These are phyloP conservation scores for Chirona hameri DNA, from an alignment of 2,888 invertebrate species.

Conservation along the genomic window DNA sequence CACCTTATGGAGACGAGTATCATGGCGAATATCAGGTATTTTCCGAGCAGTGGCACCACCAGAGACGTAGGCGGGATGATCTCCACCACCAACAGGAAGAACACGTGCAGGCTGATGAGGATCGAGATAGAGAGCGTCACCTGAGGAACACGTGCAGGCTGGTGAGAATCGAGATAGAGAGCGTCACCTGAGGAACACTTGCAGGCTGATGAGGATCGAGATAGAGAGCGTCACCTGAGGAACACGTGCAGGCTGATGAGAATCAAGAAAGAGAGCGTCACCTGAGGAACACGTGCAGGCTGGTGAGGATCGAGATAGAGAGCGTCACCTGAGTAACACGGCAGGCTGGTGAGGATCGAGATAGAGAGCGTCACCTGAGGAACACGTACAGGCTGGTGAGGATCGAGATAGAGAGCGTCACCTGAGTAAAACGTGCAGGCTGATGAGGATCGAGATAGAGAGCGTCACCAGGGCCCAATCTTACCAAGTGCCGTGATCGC, in stretches of 20 bases:
- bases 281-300: neutral
- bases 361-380: constrained; percentile 86
- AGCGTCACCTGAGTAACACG: constrained; percentile 62
- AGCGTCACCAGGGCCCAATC: too few relatives aligned
- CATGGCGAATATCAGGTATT: constrained; percentile 98
- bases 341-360: constrained; percentile 96
- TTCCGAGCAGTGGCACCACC: constrained; percentile 93
- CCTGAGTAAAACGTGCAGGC: too few relatives aligned
- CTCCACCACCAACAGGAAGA: constrained; percentile 70
- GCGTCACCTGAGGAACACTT: constrained; percentile 67
- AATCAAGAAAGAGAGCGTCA: too few relatives aligned
- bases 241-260: too few relatives aligned
- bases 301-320: neutral
- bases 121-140: neutral
- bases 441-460: too few relatives aligned
- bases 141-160: constrained; percentile 88
- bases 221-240: too few relatives aligned
- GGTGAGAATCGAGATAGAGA: constrained; percentile 94
- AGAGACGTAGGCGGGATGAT: constrained; percentile 97
- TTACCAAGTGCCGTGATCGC: too few relatives aligned
- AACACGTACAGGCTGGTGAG: too few relatives aligned
- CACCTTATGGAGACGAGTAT: constrained; percentile 95
- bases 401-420: too few relatives aligned
- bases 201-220: too few relatives aligned
- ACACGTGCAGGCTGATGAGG: neutral